Evolutionary conservation across 2,113 vertebrate genomes (phyloP).

Genomic region (Lampris megalopsis): DNA sequence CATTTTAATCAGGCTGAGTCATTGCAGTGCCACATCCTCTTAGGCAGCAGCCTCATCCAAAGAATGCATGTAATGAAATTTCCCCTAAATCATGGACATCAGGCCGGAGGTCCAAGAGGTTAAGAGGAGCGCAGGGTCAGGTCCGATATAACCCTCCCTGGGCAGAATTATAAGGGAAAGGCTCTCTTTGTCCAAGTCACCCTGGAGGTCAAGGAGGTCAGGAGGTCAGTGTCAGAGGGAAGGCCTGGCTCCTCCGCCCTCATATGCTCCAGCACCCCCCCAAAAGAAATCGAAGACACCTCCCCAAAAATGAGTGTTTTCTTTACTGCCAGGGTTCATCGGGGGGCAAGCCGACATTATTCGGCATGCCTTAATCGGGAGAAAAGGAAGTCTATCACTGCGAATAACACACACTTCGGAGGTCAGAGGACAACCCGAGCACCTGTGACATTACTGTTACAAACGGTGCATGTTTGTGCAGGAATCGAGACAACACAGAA

Average conservation of each 20-base stretch:
- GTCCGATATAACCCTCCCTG: conserved; percentile 78
- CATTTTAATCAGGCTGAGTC: conserved; percentile 78
- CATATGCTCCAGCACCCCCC: conserved; percentile 57
- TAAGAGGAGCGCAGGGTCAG: conserved; percentile 80
- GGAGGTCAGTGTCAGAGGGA: conserved; percentile 82
- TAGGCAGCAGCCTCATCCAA: conserved; percentile 74
- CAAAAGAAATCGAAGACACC: conserved; percentile 64
- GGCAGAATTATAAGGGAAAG: conserved; percentile 84
- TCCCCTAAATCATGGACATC: conserved; percentile 82
- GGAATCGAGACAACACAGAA: conserved; percentile 58
- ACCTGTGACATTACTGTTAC: conserved; percentile 72
- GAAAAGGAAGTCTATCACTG: conserved; percentile 73
- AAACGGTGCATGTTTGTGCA: conserved; percentile 48
- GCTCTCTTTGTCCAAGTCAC: conserved; percentile 80
- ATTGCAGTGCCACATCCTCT: conserved; percentile 74
- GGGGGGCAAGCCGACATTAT: conserved; percentile 62
- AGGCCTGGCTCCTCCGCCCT: conserved; percentile 61
- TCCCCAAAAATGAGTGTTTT: conserved; percentile 71
- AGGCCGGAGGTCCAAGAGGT: conserved; percentile 81
- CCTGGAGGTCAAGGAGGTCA: conserved; percentile 81
- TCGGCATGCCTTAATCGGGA: conserved; percentile 70
- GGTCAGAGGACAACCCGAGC: conserved; percentile 74
- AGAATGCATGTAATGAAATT: conserved; percentile 85
- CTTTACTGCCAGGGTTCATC: conserved; percentile 69
- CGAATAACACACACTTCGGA: conserved; percentile 54